Base-by-base conservation (phyloP, 2,797 vertebrate species). In the Atherinosoma microstoma region DNA sequence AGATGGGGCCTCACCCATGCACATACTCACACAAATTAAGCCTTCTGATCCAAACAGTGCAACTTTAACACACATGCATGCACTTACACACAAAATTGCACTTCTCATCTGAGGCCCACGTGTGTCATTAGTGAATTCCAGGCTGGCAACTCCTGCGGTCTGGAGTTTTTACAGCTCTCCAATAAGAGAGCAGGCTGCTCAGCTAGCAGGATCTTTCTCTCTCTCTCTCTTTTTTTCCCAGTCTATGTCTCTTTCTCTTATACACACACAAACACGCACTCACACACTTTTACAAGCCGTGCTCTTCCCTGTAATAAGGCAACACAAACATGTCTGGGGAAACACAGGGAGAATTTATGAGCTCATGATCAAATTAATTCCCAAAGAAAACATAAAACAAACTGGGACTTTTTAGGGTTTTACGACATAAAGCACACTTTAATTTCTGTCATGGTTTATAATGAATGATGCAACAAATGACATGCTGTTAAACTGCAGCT, bases 121-220 rank as follows among this genome's bases (percentile, higher is more conserved):
- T 92, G 91, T 92, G 87, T 92, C 94, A 94, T 94, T 94, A 94
- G 92, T 90, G 85, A 92, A 94, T 94, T 94, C 93, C 93, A 91
- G 84, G 84, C 89, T 92, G 89, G 87, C 91, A 92, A 92, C 88
- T 91, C 89, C 91, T 91, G 90, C 88, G 84, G 87, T 89, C 90
- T 92, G 86, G 80, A 89, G 84, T 85, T 93, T 93, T 93, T 92
- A 93, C 91, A 89, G 89, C 80, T 82, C 90, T 79, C 72, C 88
- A 90, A 84, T 88, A 87, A 89, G 90, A 91, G 86, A 91, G 85
- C 72, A 76, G 80, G 75, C 71, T 68, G 82, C 86, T 79, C 78
- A 78, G 77, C 79, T 70, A 68, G 77, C 87, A 84, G 75, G 74
- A 83, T 84, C 76, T 73, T 77, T 85, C 78, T 78, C 80, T 79